Base-by-base conservation (phyloP, 30 jellyfish, hydroid and myxozoan species). In the Aurelia sp. region DNA sequence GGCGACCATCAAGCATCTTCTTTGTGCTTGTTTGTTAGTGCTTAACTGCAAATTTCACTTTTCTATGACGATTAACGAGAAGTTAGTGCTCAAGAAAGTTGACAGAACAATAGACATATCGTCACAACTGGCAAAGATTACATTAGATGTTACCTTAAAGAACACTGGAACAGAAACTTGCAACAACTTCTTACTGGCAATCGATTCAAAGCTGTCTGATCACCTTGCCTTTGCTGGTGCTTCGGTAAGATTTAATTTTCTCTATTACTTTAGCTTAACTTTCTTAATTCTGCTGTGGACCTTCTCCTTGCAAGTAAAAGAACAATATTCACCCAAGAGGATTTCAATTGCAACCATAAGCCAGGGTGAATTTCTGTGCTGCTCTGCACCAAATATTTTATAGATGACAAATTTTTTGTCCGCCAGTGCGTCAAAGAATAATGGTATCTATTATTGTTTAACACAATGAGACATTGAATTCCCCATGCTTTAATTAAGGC, bases 71-170 rank as follows among this genome's bases (percentile, higher is more conserved):
- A 58, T 93, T 47, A 82, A 77, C 63, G 91, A 90, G 55, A 90
- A 93, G 21, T 31, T 93, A 48, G 53, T 65, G 52, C 75, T 93
- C 40, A 67, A 64, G 58, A 93, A 93, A 80, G 98, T 74, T 4
- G 91, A 73, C 31, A 85, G 98, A 68, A 75, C 98, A 18, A 88
- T 93, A 47, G 98, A 93, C 79, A 74, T 86, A 15, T 73, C 96
- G 8, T 52, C 97, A 19, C 98, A 93, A 81, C 82, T 93, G 67
- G 97, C 91, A 3, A 93, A 78, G 88, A 92, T 93, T 51, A 57
- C 27, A 59, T 19, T 69, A 40, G 97, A 93, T 22, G 24, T 93
- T 21, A 53, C 97, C 31, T 57, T 93, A 20, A 91, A 75, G 62
- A 93, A 93, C 68, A 79, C 82, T 33, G 98, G 96, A 12, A 19